Conservation (phyloP, 2,888 invertebrate species). For the Ectemnius lituratus region DNA sequence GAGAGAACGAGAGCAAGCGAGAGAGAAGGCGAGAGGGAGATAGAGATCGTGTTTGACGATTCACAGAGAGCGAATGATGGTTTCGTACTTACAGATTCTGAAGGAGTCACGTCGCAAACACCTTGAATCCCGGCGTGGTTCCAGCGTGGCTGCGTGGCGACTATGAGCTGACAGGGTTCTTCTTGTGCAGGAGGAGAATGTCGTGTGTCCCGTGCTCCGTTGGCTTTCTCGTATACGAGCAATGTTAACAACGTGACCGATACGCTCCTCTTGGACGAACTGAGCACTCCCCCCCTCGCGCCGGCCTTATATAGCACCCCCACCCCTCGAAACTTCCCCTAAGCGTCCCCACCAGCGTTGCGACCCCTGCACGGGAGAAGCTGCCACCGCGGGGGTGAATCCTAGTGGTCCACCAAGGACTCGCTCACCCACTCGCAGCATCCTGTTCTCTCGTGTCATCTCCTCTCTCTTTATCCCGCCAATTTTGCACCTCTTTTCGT, state of each 20-base stretch:
- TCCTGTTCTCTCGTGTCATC: neutral
- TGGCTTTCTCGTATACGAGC: slow-evolving; percentile 51
- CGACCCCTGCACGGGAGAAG: slow-evolving; percentile 63
- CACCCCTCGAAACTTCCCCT: slow-evolving; percentile 73
- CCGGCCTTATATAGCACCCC: slow-evolving; percentile 75
- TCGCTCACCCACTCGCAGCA: slow-evolving; percentile 20
- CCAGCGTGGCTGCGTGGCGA: slow-evolving; percentile 9
- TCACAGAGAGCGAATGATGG: slow-evolving; percentile 11
- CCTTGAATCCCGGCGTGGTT: slow-evolving; percentile 41
- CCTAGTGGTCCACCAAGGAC: slow-evolving; percentile 65
- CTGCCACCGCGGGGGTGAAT: slow-evolving; percentile 65
- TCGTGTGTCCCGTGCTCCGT: slow-evolving; percentile 47
- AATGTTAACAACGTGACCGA: slow-evolving; percentile 68
- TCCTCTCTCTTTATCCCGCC: slow-evolving; percentile 16
- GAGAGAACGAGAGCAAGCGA: too few relatives aligned
- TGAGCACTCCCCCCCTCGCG: slow-evolving; percentile 77
- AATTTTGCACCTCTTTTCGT: slow-evolving; percentile 12
- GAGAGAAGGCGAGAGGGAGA: neutral
- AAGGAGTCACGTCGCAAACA: slow-evolving; percentile 24
- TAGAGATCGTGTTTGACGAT: slow-evolving; percentile 29
- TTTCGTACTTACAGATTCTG: slow-evolving; percentile 42
- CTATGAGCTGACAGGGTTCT: neutral
- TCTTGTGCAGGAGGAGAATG: neutral
- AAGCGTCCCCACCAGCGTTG: slow-evolving; percentile 60
- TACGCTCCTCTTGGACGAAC: slow-evolving; percentile 76